Conservation (phyloP, 2,888 invertebrate species). For the Apamea sordens region DNA sequence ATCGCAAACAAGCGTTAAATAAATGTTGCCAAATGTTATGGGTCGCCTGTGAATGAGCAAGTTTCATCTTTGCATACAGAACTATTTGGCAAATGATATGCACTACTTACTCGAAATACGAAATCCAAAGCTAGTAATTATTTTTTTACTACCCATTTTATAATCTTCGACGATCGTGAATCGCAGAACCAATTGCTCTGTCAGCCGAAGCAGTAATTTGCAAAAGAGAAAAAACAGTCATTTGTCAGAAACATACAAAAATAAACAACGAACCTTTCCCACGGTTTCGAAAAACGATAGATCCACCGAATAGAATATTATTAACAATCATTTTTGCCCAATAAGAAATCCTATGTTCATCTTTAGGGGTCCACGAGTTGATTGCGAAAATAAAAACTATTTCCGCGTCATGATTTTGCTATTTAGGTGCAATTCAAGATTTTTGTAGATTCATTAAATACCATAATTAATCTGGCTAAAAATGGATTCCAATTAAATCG, state of each 20-base stretch:
- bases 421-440: conserved; percentile 7
- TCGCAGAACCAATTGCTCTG: conserved; percentile 82
- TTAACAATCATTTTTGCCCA: conserved; percentile 67
- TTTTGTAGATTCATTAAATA: conserved; percentile 9
- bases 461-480: conserved; percentile 7
- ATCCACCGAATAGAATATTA: conserved; percentile 67
- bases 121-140: conserved; percentile 78
- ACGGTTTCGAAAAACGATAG: conserved; percentile 76
- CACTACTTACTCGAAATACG: conserved; percentile 81
- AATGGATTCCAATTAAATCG: conserved; percentile 27
- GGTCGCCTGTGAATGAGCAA: conserved; percentile 70
- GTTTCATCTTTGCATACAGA: conserved; percentile 77
- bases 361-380: conserved; percentile 58
- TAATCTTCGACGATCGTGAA: conserved; percentile 74
- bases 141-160: conserved; percentile 74
- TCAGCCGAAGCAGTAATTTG: conserved; percentile 78
- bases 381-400: conserved; percentile 36
- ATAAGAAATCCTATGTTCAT: conserved; percentile 66
- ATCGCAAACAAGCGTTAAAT: conserved; percentile 73
- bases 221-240: conserved; percentile 79
- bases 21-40: conserved; percentile 73
- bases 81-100: conserved; percentile 79
- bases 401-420: conserved; percentile 42
- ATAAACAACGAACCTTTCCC: conserved; percentile 79
- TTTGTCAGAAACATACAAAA: conserved; percentile 74